Evolutionary conservation across 2,888 invertebrate species (phyloP), one percentile per base, ranked within the genome.

Genomic region (Sinhomidia bicolor): DNA sequence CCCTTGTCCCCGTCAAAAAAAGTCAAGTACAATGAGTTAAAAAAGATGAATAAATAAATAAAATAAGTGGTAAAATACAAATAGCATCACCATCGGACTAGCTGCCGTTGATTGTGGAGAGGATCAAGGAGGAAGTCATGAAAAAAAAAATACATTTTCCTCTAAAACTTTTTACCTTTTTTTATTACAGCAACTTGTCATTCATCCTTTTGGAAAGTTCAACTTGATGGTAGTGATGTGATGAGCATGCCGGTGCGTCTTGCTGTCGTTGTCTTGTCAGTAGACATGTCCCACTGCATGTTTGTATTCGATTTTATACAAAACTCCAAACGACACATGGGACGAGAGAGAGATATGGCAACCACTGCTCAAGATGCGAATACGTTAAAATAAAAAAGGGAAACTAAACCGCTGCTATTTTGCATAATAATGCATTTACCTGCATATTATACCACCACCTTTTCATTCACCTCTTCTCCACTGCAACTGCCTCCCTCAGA

Each of bases 61-160:
- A 47, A 14, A 47, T 47, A 14, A 5, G 12, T 47, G 47, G 10
- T 47, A 2, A 9, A 47, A 47, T 10, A 14, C 47, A n/a, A n/a
- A n/a, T n/a, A 47, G 47, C 47, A 2, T 47, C 14, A 14, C 14
- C 14, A 14, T 47, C 47, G 12, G 12, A 60, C 26, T 5, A 26
- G 29, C 60, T 54, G 54, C 54, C 17, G 29, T 3, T 17, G 32
- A 36, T 65, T 65, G 65, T 65, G 17, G 65, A n/a, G 65, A 65
- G 65, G 65, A 65, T 17, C 65, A 65, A 36, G 32, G 65, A 65
- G 65, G 65, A 65, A 65, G 65, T 65, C 36, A 65, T 32, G 36
- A 65, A 65, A 57, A 57, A 20, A 57, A 6, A 51, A 51, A n/a
- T 60, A 5, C 60, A 26, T 26, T 44, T 17, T 17, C 51, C 6